Conservation (phyloP, 2,888 invertebrate genomes). For the Orthonevra nobilis region DNA sequence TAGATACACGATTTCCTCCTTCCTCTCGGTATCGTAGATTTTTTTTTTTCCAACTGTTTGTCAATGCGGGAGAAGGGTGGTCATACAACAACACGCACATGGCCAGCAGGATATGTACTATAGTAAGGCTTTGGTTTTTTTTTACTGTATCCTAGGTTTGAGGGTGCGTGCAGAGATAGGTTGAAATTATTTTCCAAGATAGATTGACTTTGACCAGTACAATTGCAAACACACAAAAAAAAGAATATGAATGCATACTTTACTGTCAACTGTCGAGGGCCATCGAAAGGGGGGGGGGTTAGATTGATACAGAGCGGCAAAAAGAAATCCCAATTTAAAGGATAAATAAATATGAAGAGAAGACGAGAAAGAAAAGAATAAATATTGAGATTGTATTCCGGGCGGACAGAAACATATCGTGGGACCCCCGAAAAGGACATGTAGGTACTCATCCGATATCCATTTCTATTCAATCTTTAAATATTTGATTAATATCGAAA, state of each 20-base stretch:
- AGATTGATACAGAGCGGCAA: background rate
- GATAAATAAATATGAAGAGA: slow-evolving; percentile 11
- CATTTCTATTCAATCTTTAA: slow-evolving; percentile 56
- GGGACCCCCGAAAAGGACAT: slow-evolving; percentile 39
- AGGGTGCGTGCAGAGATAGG: background rate
- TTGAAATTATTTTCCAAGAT: slow-evolving; percentile 31
- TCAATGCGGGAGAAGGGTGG: background rate
- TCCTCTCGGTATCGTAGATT: background rate
- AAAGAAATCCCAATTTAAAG: slow-evolving; percentile 45
- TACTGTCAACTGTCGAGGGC: too few relatives aligned
- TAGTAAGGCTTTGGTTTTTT: background rate
- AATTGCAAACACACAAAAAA: slow-evolving; percentile 20
- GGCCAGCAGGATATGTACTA: too few relatives aligned
- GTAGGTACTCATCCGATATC: slow-evolving; percentile 39
- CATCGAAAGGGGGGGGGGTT: background rate
- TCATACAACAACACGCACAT: background rate
- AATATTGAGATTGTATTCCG: too few relatives aligned
- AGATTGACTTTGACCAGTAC: slow-evolving; percentile 49
- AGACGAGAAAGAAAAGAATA: background rate
- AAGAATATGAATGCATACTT: background rate
- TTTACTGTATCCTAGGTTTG: background rate
- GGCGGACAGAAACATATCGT: slow-evolving; percentile 11
- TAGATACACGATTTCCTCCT: slow-evolving; percentile 11
- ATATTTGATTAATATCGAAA: slow-evolving; percentile 62
- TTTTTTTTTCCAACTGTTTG: slow-evolving; percentile 19